Evolutionary conservation across 1,140 invertebrate species (phyloP).

Genomic region (Aphidius ervi): DNA sequence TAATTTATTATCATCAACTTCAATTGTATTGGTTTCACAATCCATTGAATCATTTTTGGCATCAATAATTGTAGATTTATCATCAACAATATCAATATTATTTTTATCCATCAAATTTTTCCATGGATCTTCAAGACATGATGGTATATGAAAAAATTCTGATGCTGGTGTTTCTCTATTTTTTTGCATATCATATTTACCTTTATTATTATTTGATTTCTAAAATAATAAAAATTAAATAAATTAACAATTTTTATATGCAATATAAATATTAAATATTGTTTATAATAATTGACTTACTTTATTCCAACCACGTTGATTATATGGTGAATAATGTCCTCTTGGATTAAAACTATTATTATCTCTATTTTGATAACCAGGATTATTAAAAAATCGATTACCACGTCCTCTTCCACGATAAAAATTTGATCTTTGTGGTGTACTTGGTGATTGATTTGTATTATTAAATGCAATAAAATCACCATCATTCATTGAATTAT

Average conservation of each 20-base stretch:
- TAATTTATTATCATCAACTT: no score
- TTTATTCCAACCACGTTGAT: no score
- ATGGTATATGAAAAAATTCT: constrained; percentile 30
- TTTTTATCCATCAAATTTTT: constrained; percentile 27
- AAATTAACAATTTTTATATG: no score
- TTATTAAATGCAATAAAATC: constrained; percentile 37
- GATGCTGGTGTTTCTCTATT: constrained; percentile 23
- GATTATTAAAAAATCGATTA: constrained; percentile 18
- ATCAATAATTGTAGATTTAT: no score
- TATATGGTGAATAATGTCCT: background rate
- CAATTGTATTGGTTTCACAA: no score
- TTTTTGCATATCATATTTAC: constrained; percentile 22
- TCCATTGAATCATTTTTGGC: no score
- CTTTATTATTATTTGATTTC: constrained; percentile 24
- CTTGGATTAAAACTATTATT: background rate
- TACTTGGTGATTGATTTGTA: constrained; percentile 23
- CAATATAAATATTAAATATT: no score
- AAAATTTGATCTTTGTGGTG: constrained; percentile 7
- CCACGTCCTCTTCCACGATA: constrained; percentile 19
- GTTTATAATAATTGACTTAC: no score
- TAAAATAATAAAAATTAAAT: background rate
- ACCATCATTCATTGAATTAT: constrained; percentile 11
- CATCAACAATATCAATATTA: background rate
- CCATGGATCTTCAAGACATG: constrained; percentile 40
- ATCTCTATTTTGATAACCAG: constrained; percentile 22